phyloP scores from a whole-genome alignment of 23 tunicate species.

The Diplosoma virens region DNA sequence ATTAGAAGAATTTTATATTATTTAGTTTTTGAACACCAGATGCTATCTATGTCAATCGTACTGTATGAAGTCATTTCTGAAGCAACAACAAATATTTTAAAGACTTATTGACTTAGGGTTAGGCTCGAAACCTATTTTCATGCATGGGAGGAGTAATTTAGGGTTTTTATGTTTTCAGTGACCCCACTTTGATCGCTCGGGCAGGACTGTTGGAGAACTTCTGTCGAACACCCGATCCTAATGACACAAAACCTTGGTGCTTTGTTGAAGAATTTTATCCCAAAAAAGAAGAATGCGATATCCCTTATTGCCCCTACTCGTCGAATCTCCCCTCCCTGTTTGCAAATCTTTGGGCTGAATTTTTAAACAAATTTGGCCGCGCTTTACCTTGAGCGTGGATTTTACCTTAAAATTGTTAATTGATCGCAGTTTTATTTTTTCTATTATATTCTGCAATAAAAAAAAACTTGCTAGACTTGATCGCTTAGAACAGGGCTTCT shows the following conservation, averaged over 20 bases:
- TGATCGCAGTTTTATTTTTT: neutral
- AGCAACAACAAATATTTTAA: too few relatives aligned
- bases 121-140: too few relatives aligned
- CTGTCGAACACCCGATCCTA: slow-evolving; percentile 17
- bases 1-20: too few relatives aligned
- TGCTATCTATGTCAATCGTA: too few relatives aligned
- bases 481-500: too few relatives aligned
- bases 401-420: too few relatives aligned
- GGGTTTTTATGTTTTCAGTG: neutral
- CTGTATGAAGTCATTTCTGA: too few relatives aligned
- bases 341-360: neutral
- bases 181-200: slow-evolving; percentile 2
- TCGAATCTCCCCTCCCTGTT: neutral
- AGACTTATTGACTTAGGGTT: too few relatives aligned
- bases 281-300: slow-evolving; percentile 5
- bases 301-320: slow-evolving; percentile 9
- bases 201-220: slow-evolving; percentile 16
- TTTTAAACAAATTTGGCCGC: neutral
- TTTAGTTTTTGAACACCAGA: too few relatives aligned
- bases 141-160: too few relatives aligned
- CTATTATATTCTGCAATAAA: neutral
- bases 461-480: too few relatives aligned
- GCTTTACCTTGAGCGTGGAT: too few relatives aligned
- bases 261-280: neutral
- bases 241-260: slow-evolving; percentile 2